These are phyloP conservation scores for Chaenodraco wilsoni DNA, from an alignment of 2,797 vertebrate species.

Conservation along the genomic window DNA sequence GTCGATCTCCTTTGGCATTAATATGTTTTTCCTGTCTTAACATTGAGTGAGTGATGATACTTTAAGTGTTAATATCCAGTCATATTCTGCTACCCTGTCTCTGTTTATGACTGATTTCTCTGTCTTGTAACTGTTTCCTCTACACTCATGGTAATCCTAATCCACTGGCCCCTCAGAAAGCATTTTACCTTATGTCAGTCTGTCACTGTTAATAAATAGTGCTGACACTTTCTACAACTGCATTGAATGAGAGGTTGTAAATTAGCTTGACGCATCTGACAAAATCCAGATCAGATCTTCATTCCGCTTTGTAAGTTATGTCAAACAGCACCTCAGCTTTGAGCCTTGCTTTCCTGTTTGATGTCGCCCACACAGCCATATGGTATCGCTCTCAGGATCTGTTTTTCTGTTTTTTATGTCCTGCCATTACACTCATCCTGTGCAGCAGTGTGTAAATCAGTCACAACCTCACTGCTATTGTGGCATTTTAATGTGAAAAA, in stretches of 20 bases:
- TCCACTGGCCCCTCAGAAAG: slow-evolving; percentile 20
- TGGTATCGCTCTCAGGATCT: slow-evolving; percentile 68
- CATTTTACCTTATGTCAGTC: slow-evolving; percentile 49
- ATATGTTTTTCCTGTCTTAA: slow-evolving; percentile 14
- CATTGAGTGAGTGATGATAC: neutral
- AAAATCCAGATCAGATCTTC: slow-evolving; percentile 72
- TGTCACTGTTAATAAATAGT: slow-evolving; percentile 52
- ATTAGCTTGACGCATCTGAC: slow-evolving; percentile 62
- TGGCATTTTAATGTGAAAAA: slow-evolving; percentile 50
- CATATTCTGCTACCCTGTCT: slow-evolving; percentile 21
- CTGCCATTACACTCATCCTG: slow-evolving; percentile 56
- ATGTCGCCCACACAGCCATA: slow-evolving; percentile 72
- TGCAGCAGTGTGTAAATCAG: slow-evolving; percentile 70
- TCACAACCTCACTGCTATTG: slow-evolving; percentile 43
- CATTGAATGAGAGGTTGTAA: slow-evolving; percentile 53
- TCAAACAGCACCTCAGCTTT: slow-evolving; percentile 73
- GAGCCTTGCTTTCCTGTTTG: slow-evolving; percentile 62
- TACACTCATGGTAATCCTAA: slow-evolving; percentile 48
- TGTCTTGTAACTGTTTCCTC: slow-evolving; percentile 37
- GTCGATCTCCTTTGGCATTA: neutral
- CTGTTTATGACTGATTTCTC: slow-evolving; percentile 35
- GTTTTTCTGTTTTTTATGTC: slow-evolving; percentile 60
- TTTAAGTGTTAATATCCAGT: neutral
- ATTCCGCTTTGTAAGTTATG: slow-evolving; percentile 72
- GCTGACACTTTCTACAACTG: slow-evolving; percentile 31